Evolutionary conservation across 1,140 invertebrate genomes (phyloP), one percentile per base, ranked within the genome.

Genomic region (Drosophila virilis): DNA sequence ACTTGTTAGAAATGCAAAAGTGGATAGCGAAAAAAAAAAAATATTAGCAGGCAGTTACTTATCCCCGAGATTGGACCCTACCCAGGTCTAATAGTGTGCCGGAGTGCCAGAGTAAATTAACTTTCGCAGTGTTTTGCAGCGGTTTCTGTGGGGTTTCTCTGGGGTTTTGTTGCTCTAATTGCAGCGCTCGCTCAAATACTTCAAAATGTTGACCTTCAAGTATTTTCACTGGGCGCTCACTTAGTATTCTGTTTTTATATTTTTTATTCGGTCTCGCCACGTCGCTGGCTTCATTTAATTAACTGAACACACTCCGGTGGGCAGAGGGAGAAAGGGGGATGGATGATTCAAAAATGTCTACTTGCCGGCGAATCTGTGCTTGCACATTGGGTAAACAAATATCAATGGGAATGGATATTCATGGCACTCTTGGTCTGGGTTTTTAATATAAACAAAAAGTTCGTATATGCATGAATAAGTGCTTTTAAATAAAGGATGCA

Each of bases 181-280:
- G 83, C 83, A 77, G 48, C 46, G 28, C 35, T 50, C 45, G 13
- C 17, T 68, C 59, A 78, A 83, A 66, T 79, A 58, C 76, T 83
- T 76, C 42, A 69, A 78, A 72, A 66, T 72, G 69, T 78, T 88
- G 83, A 88, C 83, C 83, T 88, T 89, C 80, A 83, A 89, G 80
- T 84, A 72, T 73, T 83, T 70, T 68, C 37, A 43, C 32, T 74
- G 51, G 43, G 50, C 67, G 60, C 38, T 45, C 48, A 57, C 60
- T 71, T 71, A 33, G 50, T 40, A 28, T 28, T 55, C 17, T 52
- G 32, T n/a, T 17, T 28, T 57, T 13, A 28, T 58, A 28, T 58
- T 58, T 43, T 43, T 28, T 8, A 35, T 57, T 9, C 38, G 13
- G 33, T n/a, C 22, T 28, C 28, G 59, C 59, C 13, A 52, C 51